Evolutionary conservation across 2,113 vertebrate species (phyloP), one percentile per base, ranked within the genome.

Genomic region (Colaptes auratus): DNA sequence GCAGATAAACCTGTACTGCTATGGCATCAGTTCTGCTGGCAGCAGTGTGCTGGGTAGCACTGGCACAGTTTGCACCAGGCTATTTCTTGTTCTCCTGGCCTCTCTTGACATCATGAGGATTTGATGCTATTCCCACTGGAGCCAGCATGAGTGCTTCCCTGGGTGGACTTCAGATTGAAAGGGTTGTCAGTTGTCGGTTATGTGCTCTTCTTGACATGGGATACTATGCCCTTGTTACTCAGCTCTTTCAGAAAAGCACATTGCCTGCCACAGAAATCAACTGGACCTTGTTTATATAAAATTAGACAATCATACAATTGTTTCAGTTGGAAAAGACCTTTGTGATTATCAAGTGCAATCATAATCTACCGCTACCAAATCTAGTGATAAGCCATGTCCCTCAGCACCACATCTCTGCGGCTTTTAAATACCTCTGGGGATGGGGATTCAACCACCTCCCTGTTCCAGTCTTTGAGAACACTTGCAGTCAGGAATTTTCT

Each of bases 11-110:
- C 48, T 11, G 12, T 48, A 30, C 30, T 63, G 75, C 27, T 3
- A 0, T 12, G n/a, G n/a, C 71, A 15, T 33, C 3, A 0, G 35
- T 86, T 74, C 58, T 72, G 66, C 63, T 67, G 78, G 65, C 46
- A 92, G 23, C 33, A 13, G 23, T 5, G 4, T 39, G n/a, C 59
- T 85, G 53, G 9, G 30, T 44, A 31, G 48, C 42, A 67, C 27
- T 0, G 0, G 21, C 36, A 42, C 24, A 7, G 7, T 21, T 56
- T 44, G 24, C 13, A 50, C 8, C 2, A 5, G 44, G 18, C 36
- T 66, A 2, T 42, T 83, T 11, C n/a, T 64, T 55, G 66, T 64
- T 31, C 33, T 67, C 18, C 23, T 53, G 25, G 58, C 24, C 33
- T 33, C 16, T 84, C 12, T 2, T 65, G 52, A 8, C 25, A 52